Evolutionary conservation across 2,888 invertebrate species (phyloP), one percentile per base, ranked within the genome.

Genomic region (Magallana nippona): DNA sequence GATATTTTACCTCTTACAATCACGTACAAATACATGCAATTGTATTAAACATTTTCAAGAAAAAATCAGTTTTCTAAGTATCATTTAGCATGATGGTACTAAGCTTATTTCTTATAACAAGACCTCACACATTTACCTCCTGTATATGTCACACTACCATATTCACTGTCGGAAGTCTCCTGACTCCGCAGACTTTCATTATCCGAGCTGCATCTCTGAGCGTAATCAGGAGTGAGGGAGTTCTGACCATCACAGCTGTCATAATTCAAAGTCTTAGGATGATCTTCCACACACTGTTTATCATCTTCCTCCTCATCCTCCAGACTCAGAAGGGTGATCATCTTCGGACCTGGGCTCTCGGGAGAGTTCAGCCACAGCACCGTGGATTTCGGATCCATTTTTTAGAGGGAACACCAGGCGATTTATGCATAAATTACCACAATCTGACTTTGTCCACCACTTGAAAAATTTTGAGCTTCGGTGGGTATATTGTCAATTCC

Each of bases 81-180:
- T 27, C 27, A 27, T 27, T 44, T 44, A 44, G 44, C 8, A 5
- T 8, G 8, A 44, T 44, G 44, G 8, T 44, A 8, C 8, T 44
- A 44, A 44, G 44, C 44, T 44, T 44, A 44, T 44, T 44, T 44
- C 44, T 44, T 3, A 44, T 44, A 0, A 44, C 5, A 44, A 44
- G 44, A 44, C 44, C 44, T 44, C 44, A 44, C 44, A 15, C 13
- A 22, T 19, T 71, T 71, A 71, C 71, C 71, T 71, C 71, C 71
- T 27, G 71, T 71, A 15, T 71, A 71, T 22, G 71, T 32, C 10
- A 71, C 71, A 15, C 71, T 71, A 27, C 71, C 71, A 27, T 13
- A 71, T 71, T 71, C 71, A 71, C 71, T 71, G 71, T 71, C 27
- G 1, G 71, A 71, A 13, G 63, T 63, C 10, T 71, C 71, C 15